A percentile compares a stretch with the other conserved stretches of the same genome.
Conservation (phyloP, 2,113 vertebrate species). For the Pachycephala philippinensis region DNA sequence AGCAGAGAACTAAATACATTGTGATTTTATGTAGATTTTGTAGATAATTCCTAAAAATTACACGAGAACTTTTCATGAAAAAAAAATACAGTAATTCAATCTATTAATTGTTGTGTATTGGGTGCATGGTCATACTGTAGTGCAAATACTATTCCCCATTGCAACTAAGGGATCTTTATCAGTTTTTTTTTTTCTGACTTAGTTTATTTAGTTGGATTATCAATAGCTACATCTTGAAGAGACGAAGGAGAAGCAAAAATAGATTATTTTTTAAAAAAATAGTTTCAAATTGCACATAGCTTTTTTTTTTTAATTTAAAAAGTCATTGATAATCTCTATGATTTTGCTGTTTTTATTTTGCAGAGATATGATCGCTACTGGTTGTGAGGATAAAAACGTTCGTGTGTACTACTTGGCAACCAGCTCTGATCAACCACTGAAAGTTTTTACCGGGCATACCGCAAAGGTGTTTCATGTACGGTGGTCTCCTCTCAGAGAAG, state of each 20-base stretch:
- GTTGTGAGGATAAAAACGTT: conserved; percentile 95
- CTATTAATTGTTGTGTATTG: not conserved
- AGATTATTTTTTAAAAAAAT: not conserved
- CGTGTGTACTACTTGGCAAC: conserved; percentile 96
- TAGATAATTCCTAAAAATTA: not conserved
- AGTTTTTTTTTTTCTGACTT: not conserved
- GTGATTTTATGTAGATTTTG: not conserved
- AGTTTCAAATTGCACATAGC: not conserved
- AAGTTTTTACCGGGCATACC: conserved; percentile 90
- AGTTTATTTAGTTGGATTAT: not conserved
- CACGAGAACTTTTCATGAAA: not conserved
- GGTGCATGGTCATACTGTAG: not conserved
- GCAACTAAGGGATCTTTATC: not conserved
- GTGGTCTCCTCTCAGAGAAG: conserved; percentile 96
- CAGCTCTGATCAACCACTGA: conserved; percentile 93
- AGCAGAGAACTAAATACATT: not conserved
- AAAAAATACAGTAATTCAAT: not conserved
- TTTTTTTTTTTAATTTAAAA: not conserved
- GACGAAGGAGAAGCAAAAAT: not conserved
- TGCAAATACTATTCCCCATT: not conserved
- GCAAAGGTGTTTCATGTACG: conserved; percentile 96
- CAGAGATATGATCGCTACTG: conserved; percentile 98
- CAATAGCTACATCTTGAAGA: not conserved
- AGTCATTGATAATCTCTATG: not conserved
- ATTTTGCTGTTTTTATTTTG: not conserved